Evolutionary conservation across 2,113 vertebrate species (phyloP).

Genomic region (Murina feae): DNA sequence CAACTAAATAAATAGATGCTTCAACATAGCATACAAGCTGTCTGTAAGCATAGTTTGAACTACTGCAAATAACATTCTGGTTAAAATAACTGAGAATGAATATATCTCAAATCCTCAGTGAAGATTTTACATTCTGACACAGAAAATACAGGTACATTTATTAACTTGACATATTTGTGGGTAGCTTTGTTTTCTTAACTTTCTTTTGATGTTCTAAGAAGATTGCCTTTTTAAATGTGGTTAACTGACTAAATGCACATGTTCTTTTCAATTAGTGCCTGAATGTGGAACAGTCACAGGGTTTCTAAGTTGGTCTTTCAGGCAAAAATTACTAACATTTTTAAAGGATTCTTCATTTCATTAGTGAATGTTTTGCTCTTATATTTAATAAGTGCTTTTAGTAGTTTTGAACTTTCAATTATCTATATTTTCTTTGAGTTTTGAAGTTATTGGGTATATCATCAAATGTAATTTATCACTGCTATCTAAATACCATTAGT

Average conservation of each 20-base stretch:
- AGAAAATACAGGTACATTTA: not conserved
- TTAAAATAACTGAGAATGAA: not conserved
- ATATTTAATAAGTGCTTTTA: not conserved
- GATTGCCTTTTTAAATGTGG: not conserved
- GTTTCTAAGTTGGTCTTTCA: not conserved
- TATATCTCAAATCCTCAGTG: not conserved
- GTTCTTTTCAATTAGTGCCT: not conserved
- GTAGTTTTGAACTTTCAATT: not conserved
- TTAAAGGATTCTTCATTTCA: not conserved
- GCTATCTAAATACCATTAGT: not conserved
- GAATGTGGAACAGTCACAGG: not conserved
- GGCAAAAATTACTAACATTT: not conserved
- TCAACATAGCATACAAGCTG: not conserved
- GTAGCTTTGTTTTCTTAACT: not conserved
- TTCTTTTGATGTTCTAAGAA: not conserved
- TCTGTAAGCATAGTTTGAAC: not conserved
- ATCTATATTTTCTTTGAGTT: not conserved
- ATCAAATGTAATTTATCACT: not conserved
- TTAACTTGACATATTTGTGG: not conserved
- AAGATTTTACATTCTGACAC: not conserved
- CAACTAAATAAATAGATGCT: not conserved
- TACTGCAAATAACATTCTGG: slow-evolving; percentile 3
- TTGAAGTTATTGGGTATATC: not conserved
- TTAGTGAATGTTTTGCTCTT: not conserved
- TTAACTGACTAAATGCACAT: not conserved